Evolutionary conservation across 35 echinoderm and acorn worm species (phyloP).

Genomic region (Hemicentrotus pulcherrimus): DNA sequence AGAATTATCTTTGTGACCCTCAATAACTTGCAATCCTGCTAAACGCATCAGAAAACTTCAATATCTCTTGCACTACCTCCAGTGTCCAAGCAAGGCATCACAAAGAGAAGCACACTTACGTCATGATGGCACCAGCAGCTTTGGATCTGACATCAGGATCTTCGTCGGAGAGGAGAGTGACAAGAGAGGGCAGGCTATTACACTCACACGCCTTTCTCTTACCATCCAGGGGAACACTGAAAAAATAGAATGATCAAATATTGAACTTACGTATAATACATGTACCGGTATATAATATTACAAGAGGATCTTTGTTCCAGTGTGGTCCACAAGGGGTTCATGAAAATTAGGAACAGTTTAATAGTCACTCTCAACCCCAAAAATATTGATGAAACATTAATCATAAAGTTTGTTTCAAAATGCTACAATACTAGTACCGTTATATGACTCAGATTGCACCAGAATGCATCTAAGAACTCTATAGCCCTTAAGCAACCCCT

Average conservation of each 20-base stretch:
- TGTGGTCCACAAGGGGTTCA: too few species aligned
- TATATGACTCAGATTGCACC: too few species aligned
- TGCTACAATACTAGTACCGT: too few species aligned
- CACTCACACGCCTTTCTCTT: slow-evolving; percentile 94
- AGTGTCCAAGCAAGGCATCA: neutral
- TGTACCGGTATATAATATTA: too few species aligned
- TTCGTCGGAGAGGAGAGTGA: slow-evolving; percentile 67
- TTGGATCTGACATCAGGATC: slow-evolving; percentile 88
- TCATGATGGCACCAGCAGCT: slow-evolving; percentile 91
- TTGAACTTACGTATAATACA: too few species aligned
- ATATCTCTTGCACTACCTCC: neutral
- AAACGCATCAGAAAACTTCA: neutral
- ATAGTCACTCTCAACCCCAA: too few species aligned
- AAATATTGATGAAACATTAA: too few species aligned
- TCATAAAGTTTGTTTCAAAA: too few species aligned
- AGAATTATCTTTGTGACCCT: neutral
- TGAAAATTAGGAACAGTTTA: too few species aligned
- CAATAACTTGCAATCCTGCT: neutral
- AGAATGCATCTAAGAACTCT: too few species aligned
- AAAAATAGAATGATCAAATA: neutral
- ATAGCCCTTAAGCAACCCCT: too few species aligned
- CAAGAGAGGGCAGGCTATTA: slow-evolving; percentile 78
- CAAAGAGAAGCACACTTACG: slow-evolving; percentile 70
- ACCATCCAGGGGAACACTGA: slow-evolving; percentile 89
- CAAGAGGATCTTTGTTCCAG: too few species aligned